A percentile compares a stretch with the other conserved stretches of the same genome.
Evolutionary conservation across 2,888 invertebrate genomes (phyloP).

Genomic region (Eledona agricola): DNA sequence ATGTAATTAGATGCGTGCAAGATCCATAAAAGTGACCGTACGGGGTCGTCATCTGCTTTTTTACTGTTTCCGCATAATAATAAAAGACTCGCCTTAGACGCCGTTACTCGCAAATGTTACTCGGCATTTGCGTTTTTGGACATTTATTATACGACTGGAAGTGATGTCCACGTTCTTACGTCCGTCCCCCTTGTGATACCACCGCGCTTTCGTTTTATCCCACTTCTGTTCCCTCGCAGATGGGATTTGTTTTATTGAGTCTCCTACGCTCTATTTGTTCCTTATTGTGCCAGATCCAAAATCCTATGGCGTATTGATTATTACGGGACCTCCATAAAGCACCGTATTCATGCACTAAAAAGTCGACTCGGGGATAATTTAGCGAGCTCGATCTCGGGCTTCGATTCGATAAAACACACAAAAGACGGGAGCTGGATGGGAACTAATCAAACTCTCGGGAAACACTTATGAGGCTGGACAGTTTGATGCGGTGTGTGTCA

Average conservation of each 20-base stretch:
- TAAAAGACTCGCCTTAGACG: constrained; percentile 66
- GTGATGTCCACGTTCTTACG: constrained; percentile 53
- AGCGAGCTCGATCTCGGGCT: too few relatives aligned
- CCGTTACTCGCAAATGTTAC: constrained; percentile 64
- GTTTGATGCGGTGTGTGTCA: too few relatives aligned
- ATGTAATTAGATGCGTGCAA: constrained; percentile 62
- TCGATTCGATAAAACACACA: too few relatives aligned
- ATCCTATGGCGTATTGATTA: constrained; percentile 60
- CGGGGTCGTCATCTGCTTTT: constrained; percentile 70
- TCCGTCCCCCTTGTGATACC: constrained; percentile 42
- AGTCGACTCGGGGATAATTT: too few relatives aligned
- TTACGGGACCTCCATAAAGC: constrained; percentile 33
- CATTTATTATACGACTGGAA: constrained; percentile 61
- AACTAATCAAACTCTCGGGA: too few relatives aligned
- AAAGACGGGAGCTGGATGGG: too few relatives aligned
- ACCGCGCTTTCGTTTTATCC: constrained; percentile 27
- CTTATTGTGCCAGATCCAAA: constrained; percentile 61
- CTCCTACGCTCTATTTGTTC: constrained; percentile 61
- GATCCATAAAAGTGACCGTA: constrained; percentile 57
- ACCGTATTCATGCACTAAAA: neutral
- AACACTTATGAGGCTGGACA: too few relatives aligned
- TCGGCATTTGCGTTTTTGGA: constrained; percentile 62
- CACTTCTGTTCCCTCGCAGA: constrained; percentile 48
- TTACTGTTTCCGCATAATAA: constrained; percentile 70
- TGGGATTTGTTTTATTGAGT: constrained; percentile 64